These are phyloP conservation scores for Melierax canorus DNA, from an alignment of 2,113 vertebrate species.

Conservation along the genomic window DNA sequence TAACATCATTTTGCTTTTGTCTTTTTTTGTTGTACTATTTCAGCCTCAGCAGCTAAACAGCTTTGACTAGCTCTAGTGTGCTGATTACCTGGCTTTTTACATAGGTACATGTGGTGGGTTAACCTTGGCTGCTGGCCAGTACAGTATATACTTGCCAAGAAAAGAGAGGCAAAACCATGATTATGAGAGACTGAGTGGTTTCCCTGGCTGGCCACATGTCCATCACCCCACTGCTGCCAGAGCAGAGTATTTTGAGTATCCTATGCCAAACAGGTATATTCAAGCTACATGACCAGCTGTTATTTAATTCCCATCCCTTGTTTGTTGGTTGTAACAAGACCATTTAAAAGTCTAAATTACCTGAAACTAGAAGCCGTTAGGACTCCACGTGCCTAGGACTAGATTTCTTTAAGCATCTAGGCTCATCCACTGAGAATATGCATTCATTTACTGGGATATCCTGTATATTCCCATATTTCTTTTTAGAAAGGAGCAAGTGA, in stretches of 20 bases:
- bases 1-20: neutral
- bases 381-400: accelerated
- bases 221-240: neutral
- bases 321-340: neutral
- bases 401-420: accelerated
- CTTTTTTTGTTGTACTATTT: neutral
- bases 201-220: neutral
- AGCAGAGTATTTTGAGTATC: neutral
- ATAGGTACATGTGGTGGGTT: accelerated
- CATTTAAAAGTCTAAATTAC: neutral
- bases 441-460: neutral
- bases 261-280: neutral
- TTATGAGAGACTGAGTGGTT: too few species aligned
- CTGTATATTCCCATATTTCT: accelerated
- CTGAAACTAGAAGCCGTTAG: neutral
- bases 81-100: neutral
- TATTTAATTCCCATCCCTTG: neutral
- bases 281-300: accelerated
- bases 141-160: accelerated
- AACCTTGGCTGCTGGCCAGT: neutral
- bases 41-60: neutral
- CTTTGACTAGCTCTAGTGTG: neutral
- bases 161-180: accelerated
- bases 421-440: accelerated
- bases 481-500: neutral